phyloP scores from a whole-genome alignment of 2,888 invertebrate genomes.

The Mythimna ferrago region DNA sequence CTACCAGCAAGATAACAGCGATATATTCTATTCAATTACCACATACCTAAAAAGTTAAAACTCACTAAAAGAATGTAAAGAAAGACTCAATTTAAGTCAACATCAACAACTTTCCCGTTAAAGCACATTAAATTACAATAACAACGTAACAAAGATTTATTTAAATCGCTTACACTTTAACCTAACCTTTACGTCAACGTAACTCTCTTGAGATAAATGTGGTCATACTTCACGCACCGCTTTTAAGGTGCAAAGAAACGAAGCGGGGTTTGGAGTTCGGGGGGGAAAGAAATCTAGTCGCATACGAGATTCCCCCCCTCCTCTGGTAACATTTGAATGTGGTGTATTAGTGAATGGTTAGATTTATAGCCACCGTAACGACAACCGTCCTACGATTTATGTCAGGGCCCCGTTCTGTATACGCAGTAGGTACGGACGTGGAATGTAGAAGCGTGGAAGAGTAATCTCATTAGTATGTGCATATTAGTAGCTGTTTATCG shows the following conservation, averaged over 20 bases:
- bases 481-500: slow-evolving; percentile 66
- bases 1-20: neutral
- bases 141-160: slow-evolving; percentile 46
- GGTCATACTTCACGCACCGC: slow-evolving; percentile 77
- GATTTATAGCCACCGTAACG: slow-evolving; percentile 83
- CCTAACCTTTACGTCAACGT: slow-evolving; percentile 61
- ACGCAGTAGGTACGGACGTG: slow-evolving; percentile 44
- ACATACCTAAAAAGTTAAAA: neutral
- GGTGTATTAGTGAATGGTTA: slow-evolving; percentile 86
- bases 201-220: slow-evolving; percentile 74
- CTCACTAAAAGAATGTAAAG: neutral
- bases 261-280: slow-evolving; percentile 21
- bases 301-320: slow-evolving; percentile 67
- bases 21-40: neutral
- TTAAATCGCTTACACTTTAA: slow-evolving; percentile 50
- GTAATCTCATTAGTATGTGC: slow-evolving; percentile 66
- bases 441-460: slow-evolving; percentile 59
- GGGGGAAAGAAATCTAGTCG: slow-evolving; percentile 65
- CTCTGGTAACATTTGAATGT: slow-evolving; percentile 84
- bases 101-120: slow-evolving; percentile 22
- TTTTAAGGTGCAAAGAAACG: slow-evolving; percentile 74
- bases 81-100: slow-evolving; percentile 8
- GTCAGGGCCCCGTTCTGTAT: slow-evolving; percentile 67
- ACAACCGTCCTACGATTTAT: slow-evolving; percentile 82
- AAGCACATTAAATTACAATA: slow-evolving; percentile 50